Conservation (phyloP, 2,888 invertebrate genomes). For the Epistrophe eligans region DNA sequence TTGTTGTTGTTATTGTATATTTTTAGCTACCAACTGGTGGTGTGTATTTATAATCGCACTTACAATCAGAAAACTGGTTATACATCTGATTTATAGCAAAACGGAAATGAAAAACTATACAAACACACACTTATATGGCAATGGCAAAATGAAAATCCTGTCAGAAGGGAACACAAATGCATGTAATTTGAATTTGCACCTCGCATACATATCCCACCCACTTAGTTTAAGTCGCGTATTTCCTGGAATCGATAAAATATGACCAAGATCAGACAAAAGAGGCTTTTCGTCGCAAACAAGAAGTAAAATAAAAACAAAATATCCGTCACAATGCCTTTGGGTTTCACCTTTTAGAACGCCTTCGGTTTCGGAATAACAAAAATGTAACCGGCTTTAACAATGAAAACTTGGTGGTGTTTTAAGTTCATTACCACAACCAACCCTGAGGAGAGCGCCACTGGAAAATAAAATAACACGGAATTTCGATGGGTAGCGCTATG, state of each 20-base stretch:
- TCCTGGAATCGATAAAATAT: conserved; percentile 70
- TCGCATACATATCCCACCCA: conserved; percentile 65
- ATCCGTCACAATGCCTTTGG: conserved; percentile 50
- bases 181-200: conserved; percentile 46
- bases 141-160: conserved; percentile 33
- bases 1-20: too few relatives aligned
- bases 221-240: conserved; percentile 52
- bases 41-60: conserved; percentile 33
- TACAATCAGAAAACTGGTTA: conserved; percentile 57
- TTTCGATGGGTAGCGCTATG: conserved; percentile 1
- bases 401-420: conserved; percentile 56
- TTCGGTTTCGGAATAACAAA: background rate
- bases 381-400: conserved; percentile 63
- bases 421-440: conserved; percentile 69
- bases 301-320: conserved; percentile 14
- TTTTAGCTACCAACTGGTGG: conserved; percentile 31
- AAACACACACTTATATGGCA: conserved; percentile 18
- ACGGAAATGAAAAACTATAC: conserved; percentile 64
- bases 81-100: conserved; percentile 65
- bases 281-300: conserved; percentile 53
- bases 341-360: conserved; percentile 58
- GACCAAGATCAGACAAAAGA: conserved; percentile 66
- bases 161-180: conserved; percentile 50
- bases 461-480: conserved; percentile 31
- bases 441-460: conserved; percentile 45